phyloP scores from a whole-genome alignment of 1,140 invertebrate species.

The Rhyacophila brunnea region DNA sequence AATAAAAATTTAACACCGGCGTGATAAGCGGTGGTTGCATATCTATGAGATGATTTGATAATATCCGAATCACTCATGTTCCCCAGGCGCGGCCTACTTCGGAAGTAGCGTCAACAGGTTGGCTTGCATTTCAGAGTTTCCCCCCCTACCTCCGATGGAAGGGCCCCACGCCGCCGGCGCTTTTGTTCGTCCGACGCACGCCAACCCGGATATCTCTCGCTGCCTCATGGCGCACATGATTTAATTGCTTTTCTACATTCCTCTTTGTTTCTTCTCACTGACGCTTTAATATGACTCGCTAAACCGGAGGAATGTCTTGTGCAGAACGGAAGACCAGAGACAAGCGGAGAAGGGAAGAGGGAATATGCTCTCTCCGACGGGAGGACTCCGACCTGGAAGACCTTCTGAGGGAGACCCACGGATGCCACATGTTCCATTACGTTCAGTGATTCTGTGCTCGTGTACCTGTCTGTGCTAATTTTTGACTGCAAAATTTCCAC shows the following conservation, averaged over 20 bases:
- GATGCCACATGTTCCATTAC: slow-evolving; percentile 53
- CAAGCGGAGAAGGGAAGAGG: neutral
- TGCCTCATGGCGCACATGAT: slow-evolving; percentile 60
- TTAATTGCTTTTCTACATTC: slow-evolving; percentile 40
- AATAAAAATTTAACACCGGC: no score
- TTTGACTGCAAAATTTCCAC: neutral
- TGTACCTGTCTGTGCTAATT: neutral
- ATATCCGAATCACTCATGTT: slow-evolving; percentile 7
- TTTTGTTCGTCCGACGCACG: slow-evolving; percentile 51
- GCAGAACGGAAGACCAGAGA: slow-evolving; percentile 14
- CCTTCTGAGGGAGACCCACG: slow-evolving; percentile 53
- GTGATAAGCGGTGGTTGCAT: neutral
- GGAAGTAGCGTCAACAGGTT: slow-evolving; percentile 17
- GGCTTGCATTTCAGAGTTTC: slow-evolving; percentile 55
- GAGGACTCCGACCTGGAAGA: slow-evolving; percentile 41
- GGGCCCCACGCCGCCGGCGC: slow-evolving; percentile 43
- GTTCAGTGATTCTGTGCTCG: slow-evolving; percentile 36
- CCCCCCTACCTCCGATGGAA: slow-evolving; percentile 46
- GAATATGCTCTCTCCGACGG: neutral
- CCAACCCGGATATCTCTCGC: slow-evolving; percentile 57
- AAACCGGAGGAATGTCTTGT: slow-evolving; percentile 20
- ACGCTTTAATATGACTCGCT: neutral
- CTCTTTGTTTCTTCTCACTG: slow-evolving; percentile 15
- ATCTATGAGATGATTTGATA: neutral
- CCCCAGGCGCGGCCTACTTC: slow-evolving; percentile 2